Percentiles rank a stretch among this genome's conserved stretches.
Conservation (phyloP, 2,113 vertebrate genomes). For the Ciconia maguari region DNA sequence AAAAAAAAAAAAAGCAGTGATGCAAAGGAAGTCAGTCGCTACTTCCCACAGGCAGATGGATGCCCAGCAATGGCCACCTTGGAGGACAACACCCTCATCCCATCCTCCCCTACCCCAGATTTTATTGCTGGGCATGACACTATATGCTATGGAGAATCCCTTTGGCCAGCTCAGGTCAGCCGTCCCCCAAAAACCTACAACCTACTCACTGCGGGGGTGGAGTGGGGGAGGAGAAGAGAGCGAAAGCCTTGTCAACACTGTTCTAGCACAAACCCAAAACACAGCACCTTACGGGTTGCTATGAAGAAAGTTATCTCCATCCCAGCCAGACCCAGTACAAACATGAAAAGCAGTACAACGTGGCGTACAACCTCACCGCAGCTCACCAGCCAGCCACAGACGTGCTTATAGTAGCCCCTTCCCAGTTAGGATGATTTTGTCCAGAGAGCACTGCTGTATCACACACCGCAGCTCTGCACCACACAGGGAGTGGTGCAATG, state of each 20-base stretch:
- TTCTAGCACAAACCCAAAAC: not conserved
- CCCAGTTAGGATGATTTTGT: not conserved
- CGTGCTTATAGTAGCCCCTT: not conserved
- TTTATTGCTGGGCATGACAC: not conserved
- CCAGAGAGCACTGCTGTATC: not conserved
- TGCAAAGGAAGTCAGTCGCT: not conserved
- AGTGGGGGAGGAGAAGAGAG: no score
- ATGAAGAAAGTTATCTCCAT: not conserved
- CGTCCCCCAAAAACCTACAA: no score
- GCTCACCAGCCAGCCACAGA: not conserved
- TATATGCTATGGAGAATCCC: no score
- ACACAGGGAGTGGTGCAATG: not conserved
- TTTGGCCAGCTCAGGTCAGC: no score
- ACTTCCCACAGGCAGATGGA: not conserved
- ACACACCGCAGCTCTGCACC: no score
- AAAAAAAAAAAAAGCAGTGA: not conserved
- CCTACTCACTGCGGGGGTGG: no score
- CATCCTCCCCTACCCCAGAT: not conserved
- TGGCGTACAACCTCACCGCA: not conserved
- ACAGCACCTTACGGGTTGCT: not conserved
- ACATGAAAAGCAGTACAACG: not conserved
- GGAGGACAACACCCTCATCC: not conserved
- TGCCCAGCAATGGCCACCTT: not conserved
- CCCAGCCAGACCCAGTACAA: not conserved
- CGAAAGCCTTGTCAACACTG: rapidly evolving